Evolutionary conservation across 2,888 invertebrate genomes (phyloP).

Genomic region (Phanerotoma sp.): DNA sequence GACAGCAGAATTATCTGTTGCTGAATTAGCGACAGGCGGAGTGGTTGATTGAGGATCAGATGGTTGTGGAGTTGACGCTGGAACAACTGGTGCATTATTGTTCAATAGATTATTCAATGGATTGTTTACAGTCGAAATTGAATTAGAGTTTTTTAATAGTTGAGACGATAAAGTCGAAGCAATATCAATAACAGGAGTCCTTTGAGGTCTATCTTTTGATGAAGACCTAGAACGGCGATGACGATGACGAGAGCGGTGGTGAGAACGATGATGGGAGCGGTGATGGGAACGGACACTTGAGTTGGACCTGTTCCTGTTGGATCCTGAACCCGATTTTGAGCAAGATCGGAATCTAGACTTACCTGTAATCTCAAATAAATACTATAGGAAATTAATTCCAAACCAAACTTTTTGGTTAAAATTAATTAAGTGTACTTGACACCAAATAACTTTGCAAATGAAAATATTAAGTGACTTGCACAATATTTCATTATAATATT

Average conservation of each 20-base stretch:
- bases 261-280: background rate
- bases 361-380: background rate
- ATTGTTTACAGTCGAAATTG: background rate
- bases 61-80: background rate
- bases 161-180: background rate
- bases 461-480: background rate
- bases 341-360: background rate
- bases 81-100: background rate
- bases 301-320: background rate
- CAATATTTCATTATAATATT: background rate
- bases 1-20: background rate
- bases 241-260: background rate
- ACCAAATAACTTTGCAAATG: background rate
- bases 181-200: background rate
- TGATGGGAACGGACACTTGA: slow-evolving; percentile 1
- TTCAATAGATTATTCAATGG: background rate
- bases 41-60: background rate
- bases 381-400: background rate
- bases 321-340: background rate
- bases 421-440: background rate
- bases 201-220: background rate
- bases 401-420: background rate
- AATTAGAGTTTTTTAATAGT: background rate
- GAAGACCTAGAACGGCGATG: background rate
- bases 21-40: background rate